These are phyloP conservation scores for Rhynchopsitta pachyrhyncha DNA, from an alignment of 2,113 vertebrate species.

Conservation along the genomic window DNA sequence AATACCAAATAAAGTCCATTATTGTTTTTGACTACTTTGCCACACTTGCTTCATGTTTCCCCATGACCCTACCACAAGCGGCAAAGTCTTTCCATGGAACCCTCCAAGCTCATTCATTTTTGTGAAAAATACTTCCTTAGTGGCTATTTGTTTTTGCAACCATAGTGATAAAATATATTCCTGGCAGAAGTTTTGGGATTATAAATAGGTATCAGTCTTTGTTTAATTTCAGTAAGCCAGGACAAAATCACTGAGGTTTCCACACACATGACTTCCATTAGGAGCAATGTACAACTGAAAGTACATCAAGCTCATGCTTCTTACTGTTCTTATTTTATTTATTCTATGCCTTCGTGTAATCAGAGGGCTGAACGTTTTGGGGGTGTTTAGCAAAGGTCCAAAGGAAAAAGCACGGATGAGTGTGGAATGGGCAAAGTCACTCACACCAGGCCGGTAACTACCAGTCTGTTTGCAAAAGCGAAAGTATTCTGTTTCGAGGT, in stretches of 20 bases:
- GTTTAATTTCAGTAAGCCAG: slow-evolving; percentile 43
- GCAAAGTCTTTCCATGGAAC: neutral
- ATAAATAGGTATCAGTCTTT: slow-evolving; percentile 28
- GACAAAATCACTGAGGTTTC: slow-evolving; percentile 23
- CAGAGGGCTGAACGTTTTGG: neutral
- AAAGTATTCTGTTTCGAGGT: neutral
- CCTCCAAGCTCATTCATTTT: neutral
- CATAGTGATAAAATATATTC: slow-evolving; percentile 30
- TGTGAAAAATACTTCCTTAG: neutral
- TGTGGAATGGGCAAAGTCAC: neutral
- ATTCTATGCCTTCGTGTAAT: neutral
- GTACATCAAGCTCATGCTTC: neutral
- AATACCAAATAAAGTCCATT: neutral
- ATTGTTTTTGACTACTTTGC: neutral
- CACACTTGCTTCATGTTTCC: neutral
- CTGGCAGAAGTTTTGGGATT: neutral
- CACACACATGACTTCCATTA: slow-evolving; percentile 3
- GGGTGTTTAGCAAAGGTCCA: neutral
- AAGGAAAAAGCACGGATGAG: neutral
- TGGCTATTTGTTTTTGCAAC: slow-evolving; percentile 21
- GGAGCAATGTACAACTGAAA: neutral
- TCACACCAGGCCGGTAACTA: neutral
- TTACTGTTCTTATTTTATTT: neutral
- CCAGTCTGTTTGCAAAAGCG: neutral
- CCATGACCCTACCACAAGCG: neutral